Evolutionary conservation across 2,888 invertebrate genomes (phyloP).

Genomic region (Trachelus troglodyta): DNA sequence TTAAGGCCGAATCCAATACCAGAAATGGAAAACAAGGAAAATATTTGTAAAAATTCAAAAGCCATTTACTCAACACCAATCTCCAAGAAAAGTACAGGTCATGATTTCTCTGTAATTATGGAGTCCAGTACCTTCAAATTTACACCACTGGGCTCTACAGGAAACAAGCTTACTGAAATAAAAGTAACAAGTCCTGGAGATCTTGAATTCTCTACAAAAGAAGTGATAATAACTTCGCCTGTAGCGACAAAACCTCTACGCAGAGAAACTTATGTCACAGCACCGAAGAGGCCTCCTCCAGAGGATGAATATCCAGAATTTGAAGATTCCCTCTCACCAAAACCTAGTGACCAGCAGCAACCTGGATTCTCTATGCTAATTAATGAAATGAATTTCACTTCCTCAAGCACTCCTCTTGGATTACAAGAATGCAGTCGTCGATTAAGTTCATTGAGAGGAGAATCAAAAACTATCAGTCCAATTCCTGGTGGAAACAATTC

Average conservation of each 20-base stretch:
- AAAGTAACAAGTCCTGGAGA: conserved; percentile 40
- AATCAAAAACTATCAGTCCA: neutral
- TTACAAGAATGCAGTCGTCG: neutral
- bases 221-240: conserved; percentile 25
- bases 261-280: conserved; percentile 49
- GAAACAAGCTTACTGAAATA: conserved; percentile 34
- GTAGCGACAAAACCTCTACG: conserved; percentile 28
- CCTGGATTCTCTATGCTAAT: conserved; percentile 50
- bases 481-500: neutral
- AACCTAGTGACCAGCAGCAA: conserved; percentile 3
- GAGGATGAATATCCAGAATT: conserved; percentile 25
- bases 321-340: conserved; percentile 42
- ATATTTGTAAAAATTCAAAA: neutral
- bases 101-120: conserved; percentile 28
- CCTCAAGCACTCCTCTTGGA: conserved; percentile 31
- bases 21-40: neutral
- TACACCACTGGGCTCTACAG: conserved; percentile 22
- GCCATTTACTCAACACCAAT: neutral
- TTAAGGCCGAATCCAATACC: neutral
- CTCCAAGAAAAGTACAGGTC: neutral
- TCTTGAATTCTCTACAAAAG: conserved; percentile 26
- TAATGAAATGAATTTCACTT: conserved; percentile 46
- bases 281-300: conserved; percentile 18
- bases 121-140: conserved; percentile 30
- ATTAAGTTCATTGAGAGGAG: neutral